A percentile compares a stretch with the other conserved stretches of the same genome.
These are phyloP conservation scores for Eupelmus urozonus DNA, from an alignment of 2,888 invertebrate species.

Conservation along the genomic window DNA sequence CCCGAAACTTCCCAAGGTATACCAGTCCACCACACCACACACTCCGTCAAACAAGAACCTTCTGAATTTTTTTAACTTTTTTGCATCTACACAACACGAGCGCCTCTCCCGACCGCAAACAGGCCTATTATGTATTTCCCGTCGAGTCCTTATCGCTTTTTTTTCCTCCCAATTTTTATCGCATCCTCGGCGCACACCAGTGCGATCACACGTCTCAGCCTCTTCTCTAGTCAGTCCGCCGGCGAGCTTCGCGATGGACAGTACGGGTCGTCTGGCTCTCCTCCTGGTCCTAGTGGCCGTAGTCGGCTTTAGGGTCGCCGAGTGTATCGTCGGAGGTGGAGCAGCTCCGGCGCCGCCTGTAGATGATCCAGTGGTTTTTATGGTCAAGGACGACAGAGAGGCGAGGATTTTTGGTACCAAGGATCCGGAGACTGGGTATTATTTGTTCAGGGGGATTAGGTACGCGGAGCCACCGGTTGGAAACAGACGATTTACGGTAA, in stretches of 20 bases:
- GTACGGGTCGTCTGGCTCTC: background rate
- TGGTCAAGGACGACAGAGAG: constrained; percentile 81
- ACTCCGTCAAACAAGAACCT: background rate
- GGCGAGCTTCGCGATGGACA: constrained; percentile 31
- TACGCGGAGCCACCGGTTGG: constrained; percentile 82
- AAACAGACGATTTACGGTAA: constrained; percentile 80
- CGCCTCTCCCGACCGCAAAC: background rate
- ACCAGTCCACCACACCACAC: background rate
- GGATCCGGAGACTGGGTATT: constrained; percentile 81
- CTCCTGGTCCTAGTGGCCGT: background rate
- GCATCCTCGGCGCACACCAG: too few relatives aligned
- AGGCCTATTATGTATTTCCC: background rate
- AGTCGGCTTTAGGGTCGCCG: background rate
- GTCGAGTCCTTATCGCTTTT: background rate
- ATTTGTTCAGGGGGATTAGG: constrained; percentile 86
- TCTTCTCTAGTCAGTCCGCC: constrained; percentile 11
- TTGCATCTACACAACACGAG: background rate
- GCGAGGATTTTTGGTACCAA: constrained; percentile 83
- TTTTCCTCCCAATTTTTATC: constrained; percentile 46
- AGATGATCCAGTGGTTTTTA: constrained; percentile 85
- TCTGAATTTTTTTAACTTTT: background rate
- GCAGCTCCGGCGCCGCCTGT: constrained; percentile 83
- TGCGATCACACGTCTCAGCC: background rate
- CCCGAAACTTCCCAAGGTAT: constrained; percentile 7
- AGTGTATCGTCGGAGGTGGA: constrained; percentile 83